Conservation (phyloP, 37 sponge, comb jelly and placozoan species). For the Ephydatia muelleri region DNA sequence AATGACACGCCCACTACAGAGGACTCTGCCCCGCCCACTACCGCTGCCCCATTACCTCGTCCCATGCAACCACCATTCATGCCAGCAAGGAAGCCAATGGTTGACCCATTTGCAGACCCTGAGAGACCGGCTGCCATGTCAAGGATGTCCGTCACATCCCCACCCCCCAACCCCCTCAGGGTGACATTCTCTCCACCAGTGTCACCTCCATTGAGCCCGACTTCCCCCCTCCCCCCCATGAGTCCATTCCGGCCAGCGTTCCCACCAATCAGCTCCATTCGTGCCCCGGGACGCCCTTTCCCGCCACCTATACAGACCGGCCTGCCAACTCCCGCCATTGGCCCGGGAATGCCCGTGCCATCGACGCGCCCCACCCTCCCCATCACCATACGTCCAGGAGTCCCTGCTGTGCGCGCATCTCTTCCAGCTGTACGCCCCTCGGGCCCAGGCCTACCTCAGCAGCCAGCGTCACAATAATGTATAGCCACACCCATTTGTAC, state of each 20-base stretch:
- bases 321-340: not conserved
- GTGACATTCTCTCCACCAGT: conserved; percentile 22
- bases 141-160: not conserved
- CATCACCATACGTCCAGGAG: not conserved
- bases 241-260: not conserved
- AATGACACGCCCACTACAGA: not conserved
- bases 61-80: conserved; percentile 17
- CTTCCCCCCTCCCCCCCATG: not conserved
- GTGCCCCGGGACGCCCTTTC: not conserved
- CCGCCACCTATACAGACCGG: not conserved
- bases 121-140: not conserved
- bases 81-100: conserved; percentile 17
- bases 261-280: not conserved
- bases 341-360: not conserved
- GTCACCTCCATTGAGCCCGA: not conserved
- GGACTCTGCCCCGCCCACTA: too few species aligned
- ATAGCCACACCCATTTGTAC: too few species aligned
- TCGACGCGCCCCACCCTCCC: not conserved
- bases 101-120: conserved; percentile 39
- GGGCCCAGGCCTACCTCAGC: too few species aligned
- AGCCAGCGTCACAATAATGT: too few species aligned
- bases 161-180: not conserved
- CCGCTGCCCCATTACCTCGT: too few species aligned
- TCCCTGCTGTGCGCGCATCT: too few species aligned
- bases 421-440: too few species aligned